phyloP scores from a whole-genome alignment of 2,888 invertebrate species.

The Drosophila prostipennis region DNA sequence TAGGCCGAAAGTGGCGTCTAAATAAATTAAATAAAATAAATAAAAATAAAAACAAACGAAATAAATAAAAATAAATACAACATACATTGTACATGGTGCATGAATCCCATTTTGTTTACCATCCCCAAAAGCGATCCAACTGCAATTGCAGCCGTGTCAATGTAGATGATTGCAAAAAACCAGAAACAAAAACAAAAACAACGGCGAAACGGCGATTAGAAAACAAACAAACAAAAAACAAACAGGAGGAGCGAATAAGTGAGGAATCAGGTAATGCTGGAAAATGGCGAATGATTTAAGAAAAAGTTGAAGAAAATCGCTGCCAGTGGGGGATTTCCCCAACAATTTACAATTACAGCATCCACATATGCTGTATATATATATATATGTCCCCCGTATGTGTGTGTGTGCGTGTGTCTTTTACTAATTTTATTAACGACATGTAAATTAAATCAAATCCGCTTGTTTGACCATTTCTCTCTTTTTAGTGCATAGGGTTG shows the following conservation, averaged over 20 bases:
- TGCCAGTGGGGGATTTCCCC: slow-evolving; percentile 14
- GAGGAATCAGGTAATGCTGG: slow-evolving; percentile 1
- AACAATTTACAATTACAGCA: slow-evolving; percentile 8
- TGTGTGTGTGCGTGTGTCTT: slow-evolving; percentile 34
- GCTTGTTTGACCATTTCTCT: slow-evolving; percentile 37
- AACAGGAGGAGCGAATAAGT: slow-evolving; percentile 1
- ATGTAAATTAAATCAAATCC: slow-evolving; percentile 77
- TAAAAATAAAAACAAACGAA: background rate
- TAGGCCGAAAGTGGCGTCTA: slow-evolving; percentile 19
- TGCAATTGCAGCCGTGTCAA: slow-evolving; percentile 24
- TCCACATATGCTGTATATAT: background rate
- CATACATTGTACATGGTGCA: no score
- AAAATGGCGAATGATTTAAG: background rate
- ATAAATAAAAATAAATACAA: no score
- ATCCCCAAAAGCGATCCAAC: slow-evolving; percentile 1
- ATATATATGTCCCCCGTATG: background rate
- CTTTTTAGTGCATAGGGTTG: slow-evolving; percentile 7
- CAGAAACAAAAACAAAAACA: background rate
- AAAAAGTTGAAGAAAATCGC: background rate
- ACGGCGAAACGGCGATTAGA: background rate
- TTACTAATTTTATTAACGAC: slow-evolving; percentile 76
- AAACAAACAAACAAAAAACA: background rate
- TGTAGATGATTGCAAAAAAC: slow-evolving; percentile 7
- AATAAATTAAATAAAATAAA: background rate
- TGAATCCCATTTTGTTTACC: no score